These are phyloP conservation scores for Lycocerus yunnanus DNA, from an alignment of 2,888 invertebrate genomes.

Conservation along the genomic window DNA sequence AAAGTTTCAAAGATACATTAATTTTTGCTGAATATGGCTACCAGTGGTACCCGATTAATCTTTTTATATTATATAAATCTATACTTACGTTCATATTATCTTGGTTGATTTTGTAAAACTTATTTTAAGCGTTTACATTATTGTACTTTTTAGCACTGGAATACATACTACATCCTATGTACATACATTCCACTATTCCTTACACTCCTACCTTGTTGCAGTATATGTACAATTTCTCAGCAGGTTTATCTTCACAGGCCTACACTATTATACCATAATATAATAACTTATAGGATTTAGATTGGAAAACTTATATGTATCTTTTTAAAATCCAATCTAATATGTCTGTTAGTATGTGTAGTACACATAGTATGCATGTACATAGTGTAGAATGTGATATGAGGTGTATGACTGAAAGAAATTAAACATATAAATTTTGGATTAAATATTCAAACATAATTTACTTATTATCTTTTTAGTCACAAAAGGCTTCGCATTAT, in stretches of 20 bases:
- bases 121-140: too few species aligned
- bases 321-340: not conserved
- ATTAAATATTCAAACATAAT: not conserved
- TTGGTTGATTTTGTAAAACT: too few species aligned
- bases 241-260: not conserved
- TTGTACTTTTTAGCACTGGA: too few species aligned
- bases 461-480: not conserved
- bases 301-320: not conserved
- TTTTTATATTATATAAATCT: not conserved
- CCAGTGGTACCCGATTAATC: not conserved
- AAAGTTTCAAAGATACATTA: not conserved
- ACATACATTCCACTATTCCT: not conserved
- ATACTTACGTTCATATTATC: too few species aligned
- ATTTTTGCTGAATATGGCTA: not conserved
- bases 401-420: not conserved
- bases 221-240: not conserved
- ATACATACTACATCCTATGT: too few species aligned
- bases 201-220: not conserved
- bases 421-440: not conserved
- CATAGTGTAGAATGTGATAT: too few species aligned
- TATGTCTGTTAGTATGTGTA: too few species aligned
- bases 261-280: not conserved
- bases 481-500: not conserved
- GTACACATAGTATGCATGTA: too few species aligned
- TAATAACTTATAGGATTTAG: not conserved